Evolutionary conservation across 2,113 vertebrate genomes (phyloP), one percentile per base, ranked within the genome.

Genomic region (Phalacrocorax pelagicus): DNA sequence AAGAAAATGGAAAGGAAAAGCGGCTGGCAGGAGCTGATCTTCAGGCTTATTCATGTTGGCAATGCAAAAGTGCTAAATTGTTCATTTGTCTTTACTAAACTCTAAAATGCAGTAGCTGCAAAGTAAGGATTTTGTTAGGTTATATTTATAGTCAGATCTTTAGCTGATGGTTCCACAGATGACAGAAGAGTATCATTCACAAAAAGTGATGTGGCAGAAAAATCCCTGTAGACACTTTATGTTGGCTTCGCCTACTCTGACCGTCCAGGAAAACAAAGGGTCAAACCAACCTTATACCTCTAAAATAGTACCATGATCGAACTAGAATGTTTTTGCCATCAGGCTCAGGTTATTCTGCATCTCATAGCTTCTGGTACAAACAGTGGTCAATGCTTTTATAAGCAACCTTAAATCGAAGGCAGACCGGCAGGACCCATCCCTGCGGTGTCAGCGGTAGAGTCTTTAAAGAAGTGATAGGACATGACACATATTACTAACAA

Each of bases 401-500:
- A 88, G 20, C 19, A 26, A 3, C 10, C 15, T 86, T 59, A 49
- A 44, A 62, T 58, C 15, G 47, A 65, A 82, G n/a, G 29, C 47
- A 75, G 69, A 40, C 5, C 26, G 71, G 8, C 10, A 61, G 2
- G 2, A 66, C 15, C 22, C 6, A 36, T 62, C 15, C 15, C 4
- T 92, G 18, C 0, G 1, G 9, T 21, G 34, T 65, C 10, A 55
- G 17, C 2, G 3, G 6, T 2, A 38, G 32, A 54, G 15, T 29
- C 59, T 67, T 69, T 42, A 69, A 72, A 74, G 13, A 88, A 67
- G n/a, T 36, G 4, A 19, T 29, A 42, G 19, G 14, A 57, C 30
- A 12, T 14, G 15, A 70, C 40, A 58, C 6, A 36, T 42, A 9
- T 9, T 63, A 5, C 18, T 47, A 59, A 34, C 9, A 86, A n/a